These are phyloP conservation scores for Sebastiscus tertius DNA, from an alignment of 2,797 vertebrate species.

Conservation along the genomic window DNA sequence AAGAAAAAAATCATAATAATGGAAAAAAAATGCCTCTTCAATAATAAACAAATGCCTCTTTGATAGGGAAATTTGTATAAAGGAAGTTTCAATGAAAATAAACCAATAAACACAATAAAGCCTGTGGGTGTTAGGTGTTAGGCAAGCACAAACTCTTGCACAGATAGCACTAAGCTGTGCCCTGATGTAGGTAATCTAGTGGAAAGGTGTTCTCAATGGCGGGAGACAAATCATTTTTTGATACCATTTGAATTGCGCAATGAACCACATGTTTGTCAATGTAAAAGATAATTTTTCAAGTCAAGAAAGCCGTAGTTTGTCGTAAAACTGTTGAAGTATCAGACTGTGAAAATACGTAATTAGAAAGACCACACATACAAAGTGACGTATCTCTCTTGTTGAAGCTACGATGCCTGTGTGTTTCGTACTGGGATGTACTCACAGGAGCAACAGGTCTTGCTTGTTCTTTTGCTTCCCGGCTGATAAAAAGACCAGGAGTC, in stretches of 20 bases:
- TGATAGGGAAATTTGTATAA: not conserved
- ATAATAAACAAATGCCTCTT: not conserved
- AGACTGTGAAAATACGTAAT: too few species aligned
- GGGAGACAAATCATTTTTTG: too few species aligned
- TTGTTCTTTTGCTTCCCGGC: not conserved
- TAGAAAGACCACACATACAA: too few species aligned
- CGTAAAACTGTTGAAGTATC: too few species aligned
- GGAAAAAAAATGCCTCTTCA: not conserved
- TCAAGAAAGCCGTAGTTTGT: too few species aligned
- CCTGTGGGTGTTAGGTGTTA: not conserved
- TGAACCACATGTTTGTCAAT: too few species aligned
- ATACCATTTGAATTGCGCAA: too few species aligned
- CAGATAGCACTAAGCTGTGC: not conserved
- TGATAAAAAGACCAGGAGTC: not conserved
- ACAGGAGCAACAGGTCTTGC: not conserved
- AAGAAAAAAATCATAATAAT: not conserved
- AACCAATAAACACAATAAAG: not conserved
- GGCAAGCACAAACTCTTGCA: not conserved
- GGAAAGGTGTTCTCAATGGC: not conserved
- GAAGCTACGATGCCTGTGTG: too few species aligned
- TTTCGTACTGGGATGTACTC: too few species aligned
- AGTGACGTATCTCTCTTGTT: too few species aligned
- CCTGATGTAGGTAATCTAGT: not conserved
- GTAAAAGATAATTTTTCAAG: too few species aligned
- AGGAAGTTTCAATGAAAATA: not conserved